A percentile compares a stretch with the other conserved stretches of the same genome.
phyloP scores from a whole-genome alignment of 2,888 invertebrate genomes.

The Timema podura region DNA sequence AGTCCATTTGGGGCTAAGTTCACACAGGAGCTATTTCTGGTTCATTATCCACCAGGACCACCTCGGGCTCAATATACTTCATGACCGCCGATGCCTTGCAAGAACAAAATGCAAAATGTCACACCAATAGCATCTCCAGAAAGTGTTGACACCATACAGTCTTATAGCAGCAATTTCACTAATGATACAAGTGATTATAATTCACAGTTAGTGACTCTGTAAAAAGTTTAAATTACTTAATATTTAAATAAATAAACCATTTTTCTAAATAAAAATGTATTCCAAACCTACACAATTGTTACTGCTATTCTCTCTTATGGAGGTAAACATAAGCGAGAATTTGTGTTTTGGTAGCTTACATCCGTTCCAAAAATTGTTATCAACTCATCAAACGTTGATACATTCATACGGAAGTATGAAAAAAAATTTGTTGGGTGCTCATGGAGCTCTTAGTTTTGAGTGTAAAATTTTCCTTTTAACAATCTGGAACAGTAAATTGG shows the following conservation, averaged over 20 bases:
- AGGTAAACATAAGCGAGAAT: neutral
- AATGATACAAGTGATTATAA: neutral
- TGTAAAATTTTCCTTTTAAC: neutral
- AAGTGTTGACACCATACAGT: neutral
- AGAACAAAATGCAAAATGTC: neutral
- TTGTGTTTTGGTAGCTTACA: neutral
- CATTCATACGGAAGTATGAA: neutral
- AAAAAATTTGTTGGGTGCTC: neutral
- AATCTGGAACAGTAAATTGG: neutral
- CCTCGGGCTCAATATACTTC: neutral
- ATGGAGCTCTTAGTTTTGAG: neutral
- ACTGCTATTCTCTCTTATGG: neutral
- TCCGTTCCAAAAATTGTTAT: neutral
- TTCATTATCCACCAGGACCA: neutral
- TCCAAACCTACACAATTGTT: neutral
- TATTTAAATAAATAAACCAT: neutral
- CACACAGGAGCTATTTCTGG: neutral
- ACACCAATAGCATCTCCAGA: neutral
- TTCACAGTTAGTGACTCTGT: neutral
- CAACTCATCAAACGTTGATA: neutral
- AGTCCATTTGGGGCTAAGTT: too few species aligned
- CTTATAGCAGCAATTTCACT: neutral
- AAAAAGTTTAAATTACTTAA: neutral
- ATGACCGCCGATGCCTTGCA: too few species aligned
- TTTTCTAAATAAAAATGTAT: neutral